Percentiles rank a stretch among this genome's conserved stretches.
Conservation (phyloP, 2,113 vertebrate species). For the Dolichallabes microphthalmus region DNA sequence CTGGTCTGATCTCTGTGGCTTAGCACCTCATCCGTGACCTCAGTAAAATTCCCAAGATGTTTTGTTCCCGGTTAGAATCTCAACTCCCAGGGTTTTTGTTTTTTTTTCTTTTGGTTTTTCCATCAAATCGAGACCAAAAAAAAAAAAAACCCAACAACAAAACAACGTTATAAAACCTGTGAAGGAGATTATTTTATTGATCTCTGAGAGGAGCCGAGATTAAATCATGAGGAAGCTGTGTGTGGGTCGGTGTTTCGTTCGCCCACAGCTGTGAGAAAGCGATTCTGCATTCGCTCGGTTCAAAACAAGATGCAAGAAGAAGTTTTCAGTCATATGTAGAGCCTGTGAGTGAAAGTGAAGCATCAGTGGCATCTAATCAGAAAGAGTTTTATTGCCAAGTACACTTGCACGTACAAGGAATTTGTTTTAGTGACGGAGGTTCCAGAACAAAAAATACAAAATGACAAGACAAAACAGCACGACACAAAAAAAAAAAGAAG, state of each 20-base stretch:
- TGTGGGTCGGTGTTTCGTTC: neutral
- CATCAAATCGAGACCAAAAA: neutral
- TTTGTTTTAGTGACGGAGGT: too few species aligned
- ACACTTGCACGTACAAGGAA: too few species aligned
- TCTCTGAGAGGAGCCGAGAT: neutral
- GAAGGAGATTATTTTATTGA: conserved; percentile 17
- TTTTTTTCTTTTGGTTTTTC: neutral
- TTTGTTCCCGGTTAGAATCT: neutral
- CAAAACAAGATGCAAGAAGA: neutral
- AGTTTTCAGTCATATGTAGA: neutral
- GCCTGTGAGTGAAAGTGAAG: neutral
- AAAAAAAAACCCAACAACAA: neutral
- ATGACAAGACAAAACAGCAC: too few species aligned
- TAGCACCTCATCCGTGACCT: neutral
- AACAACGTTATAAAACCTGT: conserved; percentile 15
- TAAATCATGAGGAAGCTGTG: neutral
- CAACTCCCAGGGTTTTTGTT: neutral
- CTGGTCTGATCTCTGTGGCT: neutral
- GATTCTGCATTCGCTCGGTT: neutral
- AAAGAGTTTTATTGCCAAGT: too few species aligned
- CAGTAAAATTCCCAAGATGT: neutral
- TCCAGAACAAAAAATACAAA: too few species aligned
- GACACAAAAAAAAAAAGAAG: too few species aligned
- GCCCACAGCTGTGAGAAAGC: conserved; percentile 8
- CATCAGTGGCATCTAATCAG: neutral